These are phyloP conservation scores for Ataeniobius toweri DNA, from an alignment of 2,797 vertebrate species.

Conservation along the genomic window DNA sequence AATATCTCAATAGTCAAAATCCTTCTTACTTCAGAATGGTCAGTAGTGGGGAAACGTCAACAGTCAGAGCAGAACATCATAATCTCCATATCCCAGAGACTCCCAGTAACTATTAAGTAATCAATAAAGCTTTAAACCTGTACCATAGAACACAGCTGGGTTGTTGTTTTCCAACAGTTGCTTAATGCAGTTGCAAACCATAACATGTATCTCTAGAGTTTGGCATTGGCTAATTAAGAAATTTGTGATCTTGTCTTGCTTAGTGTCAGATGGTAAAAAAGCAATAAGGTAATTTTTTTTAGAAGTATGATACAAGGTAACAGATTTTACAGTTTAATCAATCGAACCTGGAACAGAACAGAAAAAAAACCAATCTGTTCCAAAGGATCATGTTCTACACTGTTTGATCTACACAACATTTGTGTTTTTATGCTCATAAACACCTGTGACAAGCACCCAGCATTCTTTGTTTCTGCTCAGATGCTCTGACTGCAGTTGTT, in stretches of 20 bases:
- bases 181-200: not conserved
- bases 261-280: not conserved
- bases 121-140: not conserved
- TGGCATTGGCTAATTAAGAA: not conserved
- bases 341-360: not conserved
- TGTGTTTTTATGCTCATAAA: constrained; percentile 18
- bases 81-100: constrained; percentile 2
- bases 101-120: not conserved
- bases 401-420: not conserved
- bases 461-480: constrained; percentile 18
- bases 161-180: not conserved
- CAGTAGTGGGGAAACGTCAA: constrained; percentile 16
- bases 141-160: not conserved
- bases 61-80: constrained; percentile 11
- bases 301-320: not conserved
- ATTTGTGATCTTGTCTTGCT: not conserved
- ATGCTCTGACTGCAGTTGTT: constrained; percentile 36
- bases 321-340: not conserved
- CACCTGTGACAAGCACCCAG: constrained; percentile 25
- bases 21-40: not conserved
- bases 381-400: not conserved
- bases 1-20: not conserved
- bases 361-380: not conserved
- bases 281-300: not conserved
- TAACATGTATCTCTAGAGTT: not conserved